A percentile compares a stretch with the other conserved stretches of the same genome.
phyloP scores from a whole-genome alignment of 2,797 vertebrate genomes.

The Nyctalus aviator region DNA sequence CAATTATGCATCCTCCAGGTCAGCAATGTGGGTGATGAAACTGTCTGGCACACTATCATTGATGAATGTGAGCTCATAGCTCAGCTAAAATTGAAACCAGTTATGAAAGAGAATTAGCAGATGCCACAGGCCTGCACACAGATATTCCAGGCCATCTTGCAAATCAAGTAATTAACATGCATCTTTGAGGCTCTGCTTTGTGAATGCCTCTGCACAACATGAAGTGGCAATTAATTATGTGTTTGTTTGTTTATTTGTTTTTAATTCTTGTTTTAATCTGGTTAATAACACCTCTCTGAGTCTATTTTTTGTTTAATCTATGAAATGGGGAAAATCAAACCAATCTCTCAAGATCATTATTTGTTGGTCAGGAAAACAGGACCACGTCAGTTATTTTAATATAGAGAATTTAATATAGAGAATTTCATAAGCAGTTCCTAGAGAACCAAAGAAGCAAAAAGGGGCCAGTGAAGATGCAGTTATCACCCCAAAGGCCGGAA shows the following conservation, averaged over 20 bases:
- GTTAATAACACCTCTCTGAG: neutral
- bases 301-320: neutral
- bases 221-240: neutral
- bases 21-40: neutral
- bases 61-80: slow-evolving; percentile 17
- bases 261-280: slow-evolving; percentile 1
- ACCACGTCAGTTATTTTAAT: neutral
- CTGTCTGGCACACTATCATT: slow-evolving; percentile 25
- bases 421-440: neutral
- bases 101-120: neutral
- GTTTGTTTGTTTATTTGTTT: neutral
- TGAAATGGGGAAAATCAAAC: neutral
- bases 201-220: neutral
- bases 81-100: slow-evolving; percentile 12
- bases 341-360: neutral
- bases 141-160: neutral
- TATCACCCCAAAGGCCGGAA: neutral
- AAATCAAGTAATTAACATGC: neutral
- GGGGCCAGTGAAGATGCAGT: neutral
- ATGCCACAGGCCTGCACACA: neutral
- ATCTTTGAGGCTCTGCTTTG: neutral
- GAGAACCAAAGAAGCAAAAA: neutral
- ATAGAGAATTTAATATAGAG: neutral
- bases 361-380: neutral
- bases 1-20: neutral